A percentile compares a stretch with the other conserved stretches of the same genome.
These are phyloP conservation scores for Tineola bisselliella DNA, from an alignment of 2,888 invertebrate genomes.

Conservation along the genomic window DNA sequence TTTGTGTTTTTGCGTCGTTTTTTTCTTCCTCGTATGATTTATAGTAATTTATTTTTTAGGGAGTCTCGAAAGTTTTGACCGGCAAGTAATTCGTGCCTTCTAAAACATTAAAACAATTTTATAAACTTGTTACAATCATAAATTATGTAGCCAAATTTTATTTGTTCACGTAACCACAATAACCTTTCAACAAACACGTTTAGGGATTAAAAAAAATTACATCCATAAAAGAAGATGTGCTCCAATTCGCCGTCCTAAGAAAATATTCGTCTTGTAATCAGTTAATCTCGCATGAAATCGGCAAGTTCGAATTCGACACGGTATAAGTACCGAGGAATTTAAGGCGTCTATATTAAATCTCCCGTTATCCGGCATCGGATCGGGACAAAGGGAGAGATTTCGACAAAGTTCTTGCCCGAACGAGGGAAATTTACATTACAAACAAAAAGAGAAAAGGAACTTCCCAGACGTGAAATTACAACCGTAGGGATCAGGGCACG, in stretches of 20 bases:
- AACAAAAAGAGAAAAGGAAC: conserved; percentile 39
- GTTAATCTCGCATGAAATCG: conserved; percentile 33
- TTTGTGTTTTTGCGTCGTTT: not conserved
- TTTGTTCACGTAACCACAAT: no score
- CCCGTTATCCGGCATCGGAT: conserved; percentile 39
- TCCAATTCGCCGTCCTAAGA: conserved; percentile 9
- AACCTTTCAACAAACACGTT: not conserved
- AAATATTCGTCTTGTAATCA: conserved; percentile 14
- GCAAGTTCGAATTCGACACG: conserved; percentile 24
- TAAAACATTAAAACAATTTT: not conserved
- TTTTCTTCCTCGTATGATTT: conserved; percentile 3
- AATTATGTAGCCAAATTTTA: no score
- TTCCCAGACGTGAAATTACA: conserved; percentile 43
- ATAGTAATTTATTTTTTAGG: conserved; percentile 3
- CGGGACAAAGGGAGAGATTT: conserved; percentile 41
- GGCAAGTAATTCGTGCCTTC: not conserved
- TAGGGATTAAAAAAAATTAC: not conserved
- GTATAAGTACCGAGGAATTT: conserved; percentile 31
- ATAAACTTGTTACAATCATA: not conserved
- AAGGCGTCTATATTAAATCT: conserved; percentile 42
- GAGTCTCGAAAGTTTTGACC: not conserved
- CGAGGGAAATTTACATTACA: conserved; percentile 49
- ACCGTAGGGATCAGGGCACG: conserved; percentile 26
- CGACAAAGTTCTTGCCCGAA: conserved; percentile 33
- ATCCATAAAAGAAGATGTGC: not conserved